Evolutionary conservation across 2,888 invertebrate genomes (phyloP).

Genomic region (Stratiomys singularior): DNA sequence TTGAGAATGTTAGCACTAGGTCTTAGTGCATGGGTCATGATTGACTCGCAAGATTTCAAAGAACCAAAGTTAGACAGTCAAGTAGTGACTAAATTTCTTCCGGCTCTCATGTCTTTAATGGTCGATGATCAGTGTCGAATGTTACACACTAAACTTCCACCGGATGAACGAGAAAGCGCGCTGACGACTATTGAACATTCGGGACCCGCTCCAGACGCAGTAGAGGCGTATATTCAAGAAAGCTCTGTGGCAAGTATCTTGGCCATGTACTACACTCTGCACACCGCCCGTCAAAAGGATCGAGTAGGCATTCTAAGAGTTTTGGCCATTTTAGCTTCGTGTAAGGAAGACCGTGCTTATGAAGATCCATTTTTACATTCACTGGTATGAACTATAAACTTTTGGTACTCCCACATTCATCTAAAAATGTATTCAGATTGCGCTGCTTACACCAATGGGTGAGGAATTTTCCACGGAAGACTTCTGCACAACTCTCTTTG

Average conservation of each 20-base stretch:
- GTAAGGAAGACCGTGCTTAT: constrained; percentile 91
- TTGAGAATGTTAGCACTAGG: constrained; percentile 93
- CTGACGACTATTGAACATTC: constrained; percentile 94
- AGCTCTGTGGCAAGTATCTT: constrained; percentile 91
- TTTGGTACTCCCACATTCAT: constrained; percentile 26
- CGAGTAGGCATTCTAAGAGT: constrained; percentile 84
- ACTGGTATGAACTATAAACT: constrained; percentile 68
- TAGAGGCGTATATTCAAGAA: constrained; percentile 90
- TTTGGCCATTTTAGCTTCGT: constrained; percentile 88
- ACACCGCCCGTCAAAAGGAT: constrained; percentile 85
- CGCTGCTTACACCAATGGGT: constrained; percentile 84
- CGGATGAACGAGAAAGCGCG: constrained; percentile 92
- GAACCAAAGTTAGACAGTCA: constrained; percentile 94
- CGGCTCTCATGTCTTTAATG: constrained; percentile 93
- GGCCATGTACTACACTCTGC: constrained; percentile 94
- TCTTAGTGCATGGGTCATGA: constrained; percentile 96
- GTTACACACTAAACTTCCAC: constrained; percentile 85
- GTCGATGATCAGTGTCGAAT: constrained; percentile 88
- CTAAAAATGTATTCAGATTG: constrained; percentile 61
- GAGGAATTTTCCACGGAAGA: constrained; percentile 95
- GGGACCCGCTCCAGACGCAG: constrained; percentile 92
- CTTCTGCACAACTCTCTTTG: constrained; percentile 94
- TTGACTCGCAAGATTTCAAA: constrained; percentile 93
- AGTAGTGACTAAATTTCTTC: constrained; percentile 93
- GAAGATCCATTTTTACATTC: constrained; percentile 96